Conservation (phyloP, 2,797 vertebrate genomes). For the Molossus molossus region DNA sequence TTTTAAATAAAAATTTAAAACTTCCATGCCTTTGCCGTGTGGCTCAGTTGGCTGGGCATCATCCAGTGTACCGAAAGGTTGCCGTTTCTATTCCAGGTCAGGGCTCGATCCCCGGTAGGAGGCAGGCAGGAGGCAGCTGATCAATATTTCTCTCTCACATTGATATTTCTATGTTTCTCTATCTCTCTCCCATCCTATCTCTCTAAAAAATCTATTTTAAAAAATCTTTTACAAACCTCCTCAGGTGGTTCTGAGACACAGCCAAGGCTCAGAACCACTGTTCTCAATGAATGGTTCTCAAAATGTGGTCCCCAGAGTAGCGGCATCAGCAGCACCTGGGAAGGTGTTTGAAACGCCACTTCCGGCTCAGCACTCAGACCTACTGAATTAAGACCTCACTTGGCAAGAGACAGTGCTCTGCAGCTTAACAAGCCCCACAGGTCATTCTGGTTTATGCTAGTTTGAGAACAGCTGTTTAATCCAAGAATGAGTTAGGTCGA, state of each 20-base stretch:
- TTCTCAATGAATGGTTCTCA: not conserved
- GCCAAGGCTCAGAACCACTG: not conserved
- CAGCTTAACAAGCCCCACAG: not conserved
- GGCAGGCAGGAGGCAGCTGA: not conserved
- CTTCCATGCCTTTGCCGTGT: not conserved
- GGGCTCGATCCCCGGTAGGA: not conserved
- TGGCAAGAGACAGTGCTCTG: not conserved
- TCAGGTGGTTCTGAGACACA: not conserved
- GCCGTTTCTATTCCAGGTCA: not conserved
- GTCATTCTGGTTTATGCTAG: not conserved
- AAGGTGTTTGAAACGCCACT: not conserved
- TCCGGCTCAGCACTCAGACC: not conserved
- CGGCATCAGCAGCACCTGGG: not conserved
- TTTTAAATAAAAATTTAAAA: slow-evolving; percentile 7
- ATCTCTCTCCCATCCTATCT: not conserved
- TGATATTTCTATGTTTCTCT: not conserved
- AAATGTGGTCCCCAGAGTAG: not conserved
- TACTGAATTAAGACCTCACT: not conserved
- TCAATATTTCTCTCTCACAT: not conserved
- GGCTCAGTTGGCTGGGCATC: not conserved
- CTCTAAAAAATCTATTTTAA: not conserved
- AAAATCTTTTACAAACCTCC: not conserved
- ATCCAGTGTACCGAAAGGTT: not conserved
- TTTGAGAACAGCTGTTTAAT: not conserved
- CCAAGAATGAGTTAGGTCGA: not conserved